phyloP scores from a whole-genome alignment of 2,888 invertebrate species.

The Stegophylla sp. region DNA sequence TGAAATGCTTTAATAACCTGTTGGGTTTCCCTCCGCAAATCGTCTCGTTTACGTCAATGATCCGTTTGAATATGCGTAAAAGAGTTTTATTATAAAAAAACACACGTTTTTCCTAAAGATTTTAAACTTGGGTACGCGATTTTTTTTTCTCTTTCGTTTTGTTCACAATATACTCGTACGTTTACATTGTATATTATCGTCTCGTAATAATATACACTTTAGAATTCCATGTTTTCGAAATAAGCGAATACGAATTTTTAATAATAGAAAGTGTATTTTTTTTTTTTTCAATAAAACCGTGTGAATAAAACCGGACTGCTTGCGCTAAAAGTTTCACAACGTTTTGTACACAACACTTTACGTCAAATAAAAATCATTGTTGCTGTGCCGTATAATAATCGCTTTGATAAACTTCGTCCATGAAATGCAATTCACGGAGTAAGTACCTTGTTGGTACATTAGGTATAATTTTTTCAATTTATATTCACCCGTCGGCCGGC shows the following conservation, averaged over 20 bases:
- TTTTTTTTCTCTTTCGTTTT: too few relatives aligned
- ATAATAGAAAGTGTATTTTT: conserved; percentile 34
- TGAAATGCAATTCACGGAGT: not conserved
- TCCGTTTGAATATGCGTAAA: too few relatives aligned
- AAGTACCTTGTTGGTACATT: not conserved
- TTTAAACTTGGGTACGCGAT: too few relatives aligned
- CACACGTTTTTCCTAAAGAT: too few relatives aligned
- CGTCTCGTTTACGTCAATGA: too few relatives aligned
- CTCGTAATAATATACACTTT: not conserved
- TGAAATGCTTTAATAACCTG: too few relatives aligned
- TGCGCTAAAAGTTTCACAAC: conserved; percentile 28
- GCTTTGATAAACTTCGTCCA: conserved; percentile 17
- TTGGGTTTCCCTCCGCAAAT: too few relatives aligned
- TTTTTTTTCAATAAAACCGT: conserved; percentile 13
- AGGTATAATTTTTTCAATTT: not conserved
- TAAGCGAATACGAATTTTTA: not conserved
- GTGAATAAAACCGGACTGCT: conserved; percentile 34
- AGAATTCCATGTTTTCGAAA: not conserved
- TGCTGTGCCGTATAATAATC: not conserved
- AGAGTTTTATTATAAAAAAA: too few relatives aligned
- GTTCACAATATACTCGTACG: too few relatives aligned
- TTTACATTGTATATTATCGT: too few relatives aligned
- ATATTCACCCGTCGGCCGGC: not conserved
- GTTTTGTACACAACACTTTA: not conserved
- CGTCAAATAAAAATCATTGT: not conserved